These are phyloP conservation scores for Hirtodrosophila alboralis DNA, from an alignment of 2,888 invertebrate species.

Conservation along the genomic window DNA sequence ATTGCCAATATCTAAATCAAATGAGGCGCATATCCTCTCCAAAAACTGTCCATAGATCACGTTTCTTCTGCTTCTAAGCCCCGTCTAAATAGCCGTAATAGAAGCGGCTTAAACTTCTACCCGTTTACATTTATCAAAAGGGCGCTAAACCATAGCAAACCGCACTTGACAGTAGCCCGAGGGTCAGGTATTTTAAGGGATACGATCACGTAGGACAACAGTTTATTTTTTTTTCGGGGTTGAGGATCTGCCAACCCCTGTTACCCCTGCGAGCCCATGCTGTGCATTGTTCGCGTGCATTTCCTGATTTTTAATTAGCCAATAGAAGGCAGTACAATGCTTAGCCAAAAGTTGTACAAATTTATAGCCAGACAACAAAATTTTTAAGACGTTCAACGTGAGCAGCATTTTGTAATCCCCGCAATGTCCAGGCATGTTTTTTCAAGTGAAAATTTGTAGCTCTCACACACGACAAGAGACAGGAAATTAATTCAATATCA, in stretches of 20 bases:
- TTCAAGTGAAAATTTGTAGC: slow-evolving; percentile 28
- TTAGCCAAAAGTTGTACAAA: slow-evolving; percentile 36
- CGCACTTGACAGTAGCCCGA: slow-evolving; percentile 63
- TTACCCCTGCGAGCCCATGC: slow-evolving; percentile 23
- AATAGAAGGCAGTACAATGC: slow-evolving; percentile 34
- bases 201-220: slow-evolving; percentile 31
- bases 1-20: slow-evolving; percentile 44
- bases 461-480: slow-evolving; percentile 24
- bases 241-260: slow-evolving; percentile 23
- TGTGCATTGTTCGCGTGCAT: slow-evolving; percentile 59
- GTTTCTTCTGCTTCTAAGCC: slow-evolving; percentile 29
- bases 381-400: slow-evolving; percentile 46
- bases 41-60: slow-evolving; percentile 31
- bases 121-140: slow-evolving; percentile 26
- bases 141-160: slow-evolving; percentile 62
- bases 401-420: slow-evolving; percentile 46
- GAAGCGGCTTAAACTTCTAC: slow-evolving; percentile 31
- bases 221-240: background rate
- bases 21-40: slow-evolving; percentile 55
- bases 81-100: slow-evolving; percentile 19
- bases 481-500: slow-evolving; percentile 69
- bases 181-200: slow-evolving; percentile 40
- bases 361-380: slow-evolving; percentile 8
- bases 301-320: slow-evolving; percentile 77
- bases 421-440: slow-evolving; percentile 16